Evolutionary conservation across 2,113 vertebrate species (phyloP).

Genomic region (Mustelus asterias): DNA sequence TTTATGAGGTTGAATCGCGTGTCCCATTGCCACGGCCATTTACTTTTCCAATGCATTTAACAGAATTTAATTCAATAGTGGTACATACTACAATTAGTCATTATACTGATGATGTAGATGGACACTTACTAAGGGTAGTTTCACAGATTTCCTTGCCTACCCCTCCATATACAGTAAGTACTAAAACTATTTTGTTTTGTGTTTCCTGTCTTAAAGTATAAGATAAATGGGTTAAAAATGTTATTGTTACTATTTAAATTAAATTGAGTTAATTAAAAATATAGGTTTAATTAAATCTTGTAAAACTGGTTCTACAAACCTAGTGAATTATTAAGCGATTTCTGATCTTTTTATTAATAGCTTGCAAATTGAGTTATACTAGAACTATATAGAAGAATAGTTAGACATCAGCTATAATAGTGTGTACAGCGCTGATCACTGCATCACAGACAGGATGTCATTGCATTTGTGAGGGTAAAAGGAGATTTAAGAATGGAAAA

Average conservation of each 20-base stretch:
- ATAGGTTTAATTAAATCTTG: neutral
- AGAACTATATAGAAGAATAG: neutral
- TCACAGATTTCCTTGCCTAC: constrained; percentile 92
- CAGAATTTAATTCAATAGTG: constrained; percentile 79
- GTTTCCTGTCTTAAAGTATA: neutral
- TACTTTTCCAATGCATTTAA: constrained; percentile 64
- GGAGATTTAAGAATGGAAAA: neutral
- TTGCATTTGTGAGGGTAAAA: too few species aligned
- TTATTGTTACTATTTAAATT: neutral
- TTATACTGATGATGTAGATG: constrained; percentile 68
- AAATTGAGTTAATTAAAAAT: neutral
- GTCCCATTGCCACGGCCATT: constrained; percentile 86
- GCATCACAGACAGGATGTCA: neutral
- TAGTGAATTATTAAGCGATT: neutral
- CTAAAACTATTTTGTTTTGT: constrained; percentile 24
- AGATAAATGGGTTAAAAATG: neutral
- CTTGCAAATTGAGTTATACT: neutral
- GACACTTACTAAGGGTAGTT: constrained; percentile 83
- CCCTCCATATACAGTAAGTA: constrained; percentile 95
- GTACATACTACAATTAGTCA: constrained; percentile 85
- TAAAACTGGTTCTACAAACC: too few species aligned
- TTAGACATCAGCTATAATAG: neutral
- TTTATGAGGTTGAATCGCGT: constrained; percentile 86
- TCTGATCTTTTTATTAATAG: neutral
- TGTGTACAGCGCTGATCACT: neutral